A percentile compares a stretch with the other conserved stretches of the same genome.
Conservation (phyloP, 2,888 invertebrate species). For the Nymphalis urticae region DNA sequence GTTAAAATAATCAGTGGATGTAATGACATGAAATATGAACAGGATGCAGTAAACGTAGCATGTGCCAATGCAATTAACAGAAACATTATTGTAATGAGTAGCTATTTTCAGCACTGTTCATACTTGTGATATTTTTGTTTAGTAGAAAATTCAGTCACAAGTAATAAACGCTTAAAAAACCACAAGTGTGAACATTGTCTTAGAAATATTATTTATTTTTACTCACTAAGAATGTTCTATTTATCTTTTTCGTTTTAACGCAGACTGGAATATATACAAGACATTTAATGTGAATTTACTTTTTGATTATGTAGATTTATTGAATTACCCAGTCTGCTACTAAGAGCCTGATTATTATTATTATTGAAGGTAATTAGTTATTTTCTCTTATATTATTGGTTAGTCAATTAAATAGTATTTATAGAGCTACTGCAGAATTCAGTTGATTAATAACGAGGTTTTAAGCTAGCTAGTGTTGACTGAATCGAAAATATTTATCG, state of each 20-base stretch:
- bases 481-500: constrained; percentile 47
- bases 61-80: constrained; percentile 36
- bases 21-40: constrained; percentile 21
- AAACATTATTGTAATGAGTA: constrained; percentile 15
- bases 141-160: constrained; percentile 18
- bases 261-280: constrained; percentile 4
- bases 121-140: constrained; percentile 23
- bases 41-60: constrained; percentile 30
- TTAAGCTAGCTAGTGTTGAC: constrained; percentile 21
- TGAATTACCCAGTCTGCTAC: constrained; percentile 9
- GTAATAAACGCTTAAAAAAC: background rate
- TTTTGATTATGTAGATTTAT: constrained; percentile 2
- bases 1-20: background rate
- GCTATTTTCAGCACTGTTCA: constrained; percentile 20
- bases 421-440: constrained; percentile 11
- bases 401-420: constrained; percentile 35
- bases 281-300: background rate
- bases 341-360: constrained; percentile 17
- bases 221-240: constrained; percentile 50
- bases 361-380: constrained; percentile 22
- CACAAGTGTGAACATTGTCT: constrained; percentile 27
- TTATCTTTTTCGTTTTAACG: constrained; percentile 17
- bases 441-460: constrained; percentile 17
- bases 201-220: constrained; percentile 50
- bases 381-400: constrained; percentile 35